Conservation (phyloP, 2,888 invertebrate genomes). For the Athripsodes cinereus region DNA sequence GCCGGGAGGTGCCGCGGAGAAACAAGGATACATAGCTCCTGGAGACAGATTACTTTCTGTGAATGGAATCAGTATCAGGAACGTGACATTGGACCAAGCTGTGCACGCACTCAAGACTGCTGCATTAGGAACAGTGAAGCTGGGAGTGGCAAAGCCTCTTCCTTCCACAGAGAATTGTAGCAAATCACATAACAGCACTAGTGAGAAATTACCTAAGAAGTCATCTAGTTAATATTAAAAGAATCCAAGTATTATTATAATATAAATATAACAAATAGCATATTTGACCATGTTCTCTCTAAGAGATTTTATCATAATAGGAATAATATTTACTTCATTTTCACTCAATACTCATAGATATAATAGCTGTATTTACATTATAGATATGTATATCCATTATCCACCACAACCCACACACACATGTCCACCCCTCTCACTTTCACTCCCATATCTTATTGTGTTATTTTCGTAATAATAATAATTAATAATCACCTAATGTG, state of each 20-base stretch:
- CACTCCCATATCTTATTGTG: no score
- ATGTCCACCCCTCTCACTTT: no score
- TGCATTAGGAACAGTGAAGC: conserved; percentile 78
- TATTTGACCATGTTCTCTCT: no score
- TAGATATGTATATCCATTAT: no score
- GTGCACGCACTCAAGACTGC: conserved; percentile 95
- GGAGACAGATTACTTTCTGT: conserved; percentile 92
- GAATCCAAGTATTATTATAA: not conserved
- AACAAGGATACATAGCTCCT: conserved; percentile 89
- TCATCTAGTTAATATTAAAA: conserved; percentile 25
- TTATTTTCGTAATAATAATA: no score
- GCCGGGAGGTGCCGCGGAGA: conserved; percentile 96
- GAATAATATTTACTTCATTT: no score
- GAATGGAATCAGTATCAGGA: conserved; percentile 84
- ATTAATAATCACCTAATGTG: no score
- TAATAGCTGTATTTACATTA: no score
- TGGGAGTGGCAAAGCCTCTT: conserved; percentile 87
- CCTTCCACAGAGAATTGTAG: conserved; percentile 37
- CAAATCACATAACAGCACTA: conserved; percentile 22
- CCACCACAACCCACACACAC: no score
- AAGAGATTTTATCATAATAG: no score
- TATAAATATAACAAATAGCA: not conserved
- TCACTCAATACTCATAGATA: no score
- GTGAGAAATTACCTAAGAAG: conserved; percentile 21
- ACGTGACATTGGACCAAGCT: conserved; percentile 89